phyloP scores from a whole-genome alignment of 1,140 invertebrate species.

The Anadara kagoshimensis region DNA sequence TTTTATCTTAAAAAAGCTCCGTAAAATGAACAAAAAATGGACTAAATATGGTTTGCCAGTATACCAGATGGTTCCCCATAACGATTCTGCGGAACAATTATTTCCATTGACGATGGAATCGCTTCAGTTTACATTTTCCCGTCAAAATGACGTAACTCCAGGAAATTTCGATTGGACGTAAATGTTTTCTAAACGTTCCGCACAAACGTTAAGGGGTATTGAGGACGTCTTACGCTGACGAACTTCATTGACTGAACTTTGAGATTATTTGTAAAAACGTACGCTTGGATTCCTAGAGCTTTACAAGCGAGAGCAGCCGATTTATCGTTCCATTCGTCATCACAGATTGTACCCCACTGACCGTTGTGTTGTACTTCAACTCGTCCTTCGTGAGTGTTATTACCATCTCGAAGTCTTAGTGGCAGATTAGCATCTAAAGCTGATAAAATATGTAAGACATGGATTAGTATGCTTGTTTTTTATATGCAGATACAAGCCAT shows the following conservation, averaged over 20 bases:
- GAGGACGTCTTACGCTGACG: not conserved
- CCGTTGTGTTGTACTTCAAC: constrained; percentile 44
- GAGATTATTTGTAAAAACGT: not conserved
- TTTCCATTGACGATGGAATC: no score
- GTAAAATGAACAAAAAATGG: no score
- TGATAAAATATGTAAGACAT: not conserved
- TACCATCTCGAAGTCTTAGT: constrained; percentile 26
- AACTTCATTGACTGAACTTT: not conserved
- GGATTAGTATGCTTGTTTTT: no score
- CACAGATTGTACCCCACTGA: constrained; percentile 49
- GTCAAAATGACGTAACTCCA: no score
- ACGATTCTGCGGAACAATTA: no score
- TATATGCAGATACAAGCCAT: not conserved
- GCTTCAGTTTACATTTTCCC: no score
- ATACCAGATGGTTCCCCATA: no score
- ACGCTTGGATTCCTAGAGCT: constrained; percentile 6
- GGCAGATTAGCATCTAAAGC: constrained; percentile 26
- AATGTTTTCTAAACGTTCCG: no score
- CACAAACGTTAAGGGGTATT: not conserved
- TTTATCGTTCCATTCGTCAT: constrained; percentile 33
- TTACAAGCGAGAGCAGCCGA: constrained; percentile 43
- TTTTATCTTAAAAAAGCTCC: no score
- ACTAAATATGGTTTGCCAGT: no score
- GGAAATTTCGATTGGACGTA: not conserved
- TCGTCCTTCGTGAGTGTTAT: constrained; percentile 19